These are phyloP conservation scores for Glyptemys insculpta DNA, from an alignment of 2,797 vertebrate species.

Conservation along the genomic window DNA sequence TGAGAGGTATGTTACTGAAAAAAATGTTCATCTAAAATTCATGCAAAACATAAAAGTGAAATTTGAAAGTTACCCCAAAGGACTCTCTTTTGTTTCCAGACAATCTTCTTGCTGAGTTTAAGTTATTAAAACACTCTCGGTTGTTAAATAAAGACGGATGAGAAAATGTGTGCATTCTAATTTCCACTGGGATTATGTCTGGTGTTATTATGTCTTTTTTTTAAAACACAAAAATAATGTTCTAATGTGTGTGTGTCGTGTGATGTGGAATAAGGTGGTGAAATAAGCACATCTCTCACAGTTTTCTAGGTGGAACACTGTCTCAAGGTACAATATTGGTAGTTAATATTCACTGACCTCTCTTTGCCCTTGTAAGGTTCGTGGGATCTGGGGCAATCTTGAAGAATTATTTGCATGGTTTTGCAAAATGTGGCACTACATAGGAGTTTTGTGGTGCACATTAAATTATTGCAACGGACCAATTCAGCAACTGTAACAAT, in stretches of 20 bases:
- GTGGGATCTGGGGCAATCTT: neutral
- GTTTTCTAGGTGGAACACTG: neutral
- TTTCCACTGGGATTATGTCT: slow-evolving; percentile 76
- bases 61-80: slow-evolving; percentile 69
- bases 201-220: slow-evolving; percentile 70
- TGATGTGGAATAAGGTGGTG: slow-evolving; percentile 14
- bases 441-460: neutral
- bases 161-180: slow-evolving; percentile 78
- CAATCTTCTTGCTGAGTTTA: slow-evolving; percentile 76
- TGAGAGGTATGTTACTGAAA: slow-evolving; percentile 17
- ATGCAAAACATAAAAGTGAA: slow-evolving; percentile 66
- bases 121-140: slow-evolving; percentile 76
- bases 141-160: slow-evolving; percentile 80
- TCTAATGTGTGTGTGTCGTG: slow-evolving; percentile 39
- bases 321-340: neutral
- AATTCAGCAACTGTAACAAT: neutral
- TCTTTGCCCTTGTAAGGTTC: neutral
- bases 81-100: slow-evolving; percentile 71
- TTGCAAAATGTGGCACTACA: neutral
- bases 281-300: slow-evolving; percentile 56
- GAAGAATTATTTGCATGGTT: neutral
- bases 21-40: slow-evolving; percentile 65
- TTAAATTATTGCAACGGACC: neutral
- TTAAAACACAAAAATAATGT: slow-evolving; percentile 54
- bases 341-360: neutral